Base-by-base conservation (phyloP, 2,797 vertebrate genomes). In the Argyrosomus regius region DNA sequence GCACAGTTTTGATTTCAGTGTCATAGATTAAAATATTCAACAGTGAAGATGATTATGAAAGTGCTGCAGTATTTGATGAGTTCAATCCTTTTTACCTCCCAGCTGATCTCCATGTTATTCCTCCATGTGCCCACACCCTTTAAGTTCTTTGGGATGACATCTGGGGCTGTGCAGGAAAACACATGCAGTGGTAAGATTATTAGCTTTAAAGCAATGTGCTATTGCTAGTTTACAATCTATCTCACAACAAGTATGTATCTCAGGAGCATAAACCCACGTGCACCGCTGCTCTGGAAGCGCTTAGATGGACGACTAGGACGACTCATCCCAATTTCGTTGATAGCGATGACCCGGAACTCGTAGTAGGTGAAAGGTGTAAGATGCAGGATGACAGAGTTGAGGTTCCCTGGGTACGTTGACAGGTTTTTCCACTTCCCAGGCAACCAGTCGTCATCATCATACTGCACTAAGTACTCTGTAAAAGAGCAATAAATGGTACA, bases 51-150 rank as follows among this genome's bases (percentile, higher is more conserved):
- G 22, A 26, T 52, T 24, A 22, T n/a, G 5, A 57, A 24, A 64
- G 22, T n/a, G 6, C 60, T 35, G 2, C 1, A 24, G 4, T 28
- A 28, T 39, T 13, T n/a, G 8, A 6, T 31, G 20, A 16, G n/a
- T 74, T 45, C 0, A 56, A 0, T 35, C 31, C 4, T 10, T 90
- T 1, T 96, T 92, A 99, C 98, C 80, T 97, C 98, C 98, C 98
- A 99, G 7, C 97, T 98, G 92, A 99, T 99, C 91, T 98, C 97
- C 97, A 99, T 99, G 93, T 99, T 99, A 89, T 98, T 98, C 88
- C 97, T 97, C 87, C 97, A 97, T 53, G 97, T 97, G 10, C 98
- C 98, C 13, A 96, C 94, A 58, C 98, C 98, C 88, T 96, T 96
- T 46, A 99, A 82, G 16, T 98, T 97, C 0, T 94, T 92, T 1